Conservation (phyloP, 2,797 vertebrate species). For the Novumbra hubbsi region DNA sequence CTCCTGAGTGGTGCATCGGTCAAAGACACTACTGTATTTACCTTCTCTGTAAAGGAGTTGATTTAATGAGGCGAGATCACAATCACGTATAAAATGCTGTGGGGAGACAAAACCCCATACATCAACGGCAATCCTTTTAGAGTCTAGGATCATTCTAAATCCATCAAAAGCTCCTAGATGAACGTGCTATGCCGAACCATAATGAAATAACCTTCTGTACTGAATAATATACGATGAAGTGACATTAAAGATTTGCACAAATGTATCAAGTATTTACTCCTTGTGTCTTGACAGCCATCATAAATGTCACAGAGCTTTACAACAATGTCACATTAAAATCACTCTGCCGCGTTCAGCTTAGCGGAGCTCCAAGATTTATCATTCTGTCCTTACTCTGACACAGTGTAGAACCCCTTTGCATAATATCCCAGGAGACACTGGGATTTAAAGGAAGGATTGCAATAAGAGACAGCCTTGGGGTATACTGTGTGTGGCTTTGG, state of each 20-base stretch:
- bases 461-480: slow-evolving; percentile 13
- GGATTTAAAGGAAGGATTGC: slow-evolving; percentile 8
- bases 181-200: background rate
- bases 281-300: background rate
- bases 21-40: too few relatives aligned
- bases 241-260: slow-evolving; percentile 10
- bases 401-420: slow-evolving; percentile 12
- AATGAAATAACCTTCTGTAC: slow-evolving; percentile 2
- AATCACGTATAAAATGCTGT: too few relatives aligned
- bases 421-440: slow-evolving; percentile 24
- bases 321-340: slow-evolving; percentile 23
- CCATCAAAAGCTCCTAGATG: slow-evolving; percentile 2
- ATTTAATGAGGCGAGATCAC: too few relatives aligned
- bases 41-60: too few relatives aligned
- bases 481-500: slow-evolving; percentile 11
- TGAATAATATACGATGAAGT: slow-evolving; percentile 1
- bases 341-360: slow-evolving; percentile 9
- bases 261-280: background rate
- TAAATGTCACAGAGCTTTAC: slow-evolving; percentile 16
- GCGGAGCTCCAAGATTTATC: background rate
- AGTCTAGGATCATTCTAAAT: background rate
- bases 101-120: too few relatives aligned
- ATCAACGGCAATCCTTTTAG: too few relatives aligned
- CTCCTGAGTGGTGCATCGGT: too few relatives aligned
- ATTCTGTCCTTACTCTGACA: slow-evolving; percentile 26